Evolutionary conservation across 2,888 invertebrate species (phyloP), one percentile per base, ranked within the genome.

Genomic region (Lithophane socia): DNA sequence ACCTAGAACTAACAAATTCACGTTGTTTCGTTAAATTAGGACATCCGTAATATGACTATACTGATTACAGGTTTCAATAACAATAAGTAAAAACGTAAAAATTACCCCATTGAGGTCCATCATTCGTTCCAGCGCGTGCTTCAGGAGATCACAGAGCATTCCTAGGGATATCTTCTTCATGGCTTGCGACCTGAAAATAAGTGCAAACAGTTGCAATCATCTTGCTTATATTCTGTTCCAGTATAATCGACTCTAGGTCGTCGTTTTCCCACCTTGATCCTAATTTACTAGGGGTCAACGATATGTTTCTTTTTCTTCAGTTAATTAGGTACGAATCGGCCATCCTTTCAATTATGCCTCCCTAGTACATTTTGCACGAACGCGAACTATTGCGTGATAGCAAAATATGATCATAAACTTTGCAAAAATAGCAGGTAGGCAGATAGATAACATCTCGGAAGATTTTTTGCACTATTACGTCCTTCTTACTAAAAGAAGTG

Each of bases 91-190:
- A 71, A 83, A 47, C 12, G 12, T 66, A 61, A 97, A 82, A 84
- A 83, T 97, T 97, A 99, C 99, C 97, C 98, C 99, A 91, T 97
- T 97, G 76, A 98, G 97, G 89, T 97, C 97, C 91, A 98, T 98
- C 98, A 99, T 98, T 87, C 98, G 96, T 83, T 98, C 97, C 73
- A 99, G 95, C 5, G 99, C 98, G 94, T 98, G 98, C 90, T 97
- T 98, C 37, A 99, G 97, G 81, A 99, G 97, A 86, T 98, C 98
- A 93, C 98, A 98, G 21, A 99, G 97, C 91, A 98, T 98, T 83
- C 98, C 98, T 54, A 98, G 92, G 1, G 98, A 97, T 86, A 98
- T 97, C 90, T 97, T 97, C 89, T 97, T 97, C 98, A 98, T 98
- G 2, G 98, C 97, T 70, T 97, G 97, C 0, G 98, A 97, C 86